These are phyloP conservation scores for Liparis tanakae DNA, from an alignment of 2,797 vertebrate genomes.

Conservation along the genomic window DNA sequence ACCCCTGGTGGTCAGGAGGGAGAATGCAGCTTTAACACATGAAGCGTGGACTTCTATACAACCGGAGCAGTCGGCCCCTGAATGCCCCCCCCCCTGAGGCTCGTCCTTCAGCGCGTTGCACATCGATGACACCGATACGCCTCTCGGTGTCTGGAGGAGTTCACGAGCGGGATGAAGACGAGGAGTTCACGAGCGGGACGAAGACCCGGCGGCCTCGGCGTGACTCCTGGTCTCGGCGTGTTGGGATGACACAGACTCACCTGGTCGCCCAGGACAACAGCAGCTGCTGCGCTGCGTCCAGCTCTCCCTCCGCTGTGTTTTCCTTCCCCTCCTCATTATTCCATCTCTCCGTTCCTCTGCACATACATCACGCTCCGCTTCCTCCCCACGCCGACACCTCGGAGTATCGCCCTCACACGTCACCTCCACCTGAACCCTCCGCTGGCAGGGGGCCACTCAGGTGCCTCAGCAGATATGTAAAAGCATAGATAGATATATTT, in stretches of 20 bases:
- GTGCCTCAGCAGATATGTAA: conserved; percentile 38
- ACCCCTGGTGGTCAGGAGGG: not conserved
- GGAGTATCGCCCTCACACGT: conserved; percentile 2
- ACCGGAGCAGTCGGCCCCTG: not conserved
- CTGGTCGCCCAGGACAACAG: not conserved
- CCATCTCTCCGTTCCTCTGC: conserved; percentile 41
- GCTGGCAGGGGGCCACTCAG: conserved; percentile 55
- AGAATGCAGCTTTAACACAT: not conserved
- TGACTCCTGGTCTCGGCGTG: not conserved
- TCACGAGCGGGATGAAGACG: conserved; percentile 8
- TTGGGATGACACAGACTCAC: conserved; percentile 1
- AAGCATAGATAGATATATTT: no score
- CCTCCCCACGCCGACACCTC: conserved; percentile 20
- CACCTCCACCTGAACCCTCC: conserved; percentile 53
- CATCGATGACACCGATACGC: no score
- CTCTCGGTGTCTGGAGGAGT: no score
- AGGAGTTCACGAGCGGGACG: conserved; percentile 29
- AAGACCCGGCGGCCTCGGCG: conserved; percentile 11
- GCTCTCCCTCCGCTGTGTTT: no score
- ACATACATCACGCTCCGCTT: conserved; percentile 34
- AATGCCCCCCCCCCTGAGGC: no score
- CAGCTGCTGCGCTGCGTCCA: not conserved
- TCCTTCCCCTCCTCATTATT: not conserved
- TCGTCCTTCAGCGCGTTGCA: no score
- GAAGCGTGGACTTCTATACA: not conserved